Conservation (phyloP, 2,888 invertebrate species). For the Lycophotia porphyrea region DNA sequence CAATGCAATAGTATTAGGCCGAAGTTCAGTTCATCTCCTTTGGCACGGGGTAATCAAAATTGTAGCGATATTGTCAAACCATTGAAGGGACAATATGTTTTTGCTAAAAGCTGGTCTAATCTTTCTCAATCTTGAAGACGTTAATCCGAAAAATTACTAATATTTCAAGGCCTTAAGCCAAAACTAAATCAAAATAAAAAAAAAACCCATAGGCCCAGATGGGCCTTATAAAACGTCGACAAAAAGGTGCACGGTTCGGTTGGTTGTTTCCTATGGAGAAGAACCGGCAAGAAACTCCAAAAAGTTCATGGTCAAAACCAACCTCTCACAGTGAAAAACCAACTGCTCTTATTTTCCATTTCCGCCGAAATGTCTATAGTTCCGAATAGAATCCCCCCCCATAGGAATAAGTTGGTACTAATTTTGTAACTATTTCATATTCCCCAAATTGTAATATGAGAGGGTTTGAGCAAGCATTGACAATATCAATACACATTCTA, state of each 20-base stretch:
- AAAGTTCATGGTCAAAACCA: constrained; percentile 22
- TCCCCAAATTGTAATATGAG: constrained; percentile 14
- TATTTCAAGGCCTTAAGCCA: too few relatives aligned
- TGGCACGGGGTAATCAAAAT: neutral
- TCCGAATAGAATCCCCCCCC: neutral
- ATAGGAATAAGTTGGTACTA: neutral
- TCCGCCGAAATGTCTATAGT: neutral
- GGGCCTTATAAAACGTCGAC: too few relatives aligned
- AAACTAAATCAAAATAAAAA: too few relatives aligned
- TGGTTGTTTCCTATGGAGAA: too few relatives aligned
- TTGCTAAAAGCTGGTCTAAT: neutral
- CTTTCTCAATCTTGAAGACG: neutral
- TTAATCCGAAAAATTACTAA: neutral
- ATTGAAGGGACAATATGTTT: neutral
- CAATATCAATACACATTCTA: constrained; percentile 73
- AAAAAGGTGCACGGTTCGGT: too few relatives aligned
- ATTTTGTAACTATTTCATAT: constrained; percentile 1
- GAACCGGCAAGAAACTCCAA: too few relatives aligned
- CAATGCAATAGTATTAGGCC: constrained; percentile 3
- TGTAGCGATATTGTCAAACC: neutral
- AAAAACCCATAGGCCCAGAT: too few relatives aligned
- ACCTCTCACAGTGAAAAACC: neutral
- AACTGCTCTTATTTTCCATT: neutral
- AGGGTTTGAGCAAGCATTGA: constrained; percentile 34
- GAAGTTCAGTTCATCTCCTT: neutral